phyloP scores from a whole-genome alignment of 1,140 invertebrate species.

The honey bee (Apis mellifera) region Amel_HAv3.1 CM009933.2:6642501-6643000 shows the following conservation, averaged over 20 bases:
- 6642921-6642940: slow-evolving; percentile 26
- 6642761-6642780: too few species aligned
- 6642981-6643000: slow-evolving; percentile 12
- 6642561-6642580: slow-evolving; percentile 56
- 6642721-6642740: too few species aligned
- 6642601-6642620: background rate
- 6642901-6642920: slow-evolving; percentile 11
- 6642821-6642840: too few species aligned
- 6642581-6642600: slow-evolving; percentile 55
- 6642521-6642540: slow-evolving; percentile 14
- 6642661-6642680: background rate
- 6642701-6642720: too few species aligned
- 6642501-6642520: background rate
- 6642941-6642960: slow-evolving; percentile 17
- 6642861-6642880: background rate
- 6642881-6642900: background rate
- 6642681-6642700: too few species aligned
- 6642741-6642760: too few species aligned
- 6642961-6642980: slow-evolving; percentile 3
- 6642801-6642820: too few species aligned
- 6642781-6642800: too few species aligned
- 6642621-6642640: background rate
- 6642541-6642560: slow-evolving; percentile 43
- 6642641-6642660: background rate
- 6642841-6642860: too few species aligned